Evolutionary conservation across 2,113 vertebrate species (phyloP).

Genomic region (Oreochromis tanganicae): DNA sequence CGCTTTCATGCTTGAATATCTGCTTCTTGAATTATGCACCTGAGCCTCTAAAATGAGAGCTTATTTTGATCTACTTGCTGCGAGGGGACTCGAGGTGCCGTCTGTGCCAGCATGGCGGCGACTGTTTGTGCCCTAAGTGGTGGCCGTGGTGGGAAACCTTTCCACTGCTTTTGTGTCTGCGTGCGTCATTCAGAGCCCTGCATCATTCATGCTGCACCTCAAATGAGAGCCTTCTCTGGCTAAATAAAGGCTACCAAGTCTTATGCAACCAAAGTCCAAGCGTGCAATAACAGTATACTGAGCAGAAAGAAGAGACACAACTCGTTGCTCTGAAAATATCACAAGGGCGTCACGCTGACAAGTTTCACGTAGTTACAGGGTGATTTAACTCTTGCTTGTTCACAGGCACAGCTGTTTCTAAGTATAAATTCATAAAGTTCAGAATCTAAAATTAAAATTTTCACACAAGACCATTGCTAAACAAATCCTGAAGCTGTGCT

Average conservation of each 20-base stretch:
- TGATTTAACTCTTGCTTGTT: neutral
- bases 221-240: conserved; percentile 69
- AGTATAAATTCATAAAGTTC: neutral
- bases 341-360: conserved; percentile 1
- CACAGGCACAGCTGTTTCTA: neutral
- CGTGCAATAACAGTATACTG: conserved; percentile 22
- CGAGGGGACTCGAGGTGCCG: neutral
- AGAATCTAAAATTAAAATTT: neutral
- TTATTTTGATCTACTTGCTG: neutral
- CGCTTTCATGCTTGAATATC: neutral
- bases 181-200: conserved; percentile 65
- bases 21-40: conserved; percentile 11
- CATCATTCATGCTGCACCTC: conserved; percentile 62
- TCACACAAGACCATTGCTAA: neutral
- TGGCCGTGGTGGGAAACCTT: conserved; percentile 42
- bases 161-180: conserved; percentile 53
- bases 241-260: conserved; percentile 53
- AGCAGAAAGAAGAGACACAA: conserved; percentile 16
- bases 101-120: conserved; percentile 39
- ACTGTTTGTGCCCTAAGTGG: conserved; percentile 36
- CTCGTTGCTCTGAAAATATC: conserved; percentile 32
- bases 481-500: neutral
- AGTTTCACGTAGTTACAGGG: neutral
- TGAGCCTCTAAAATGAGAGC: neutral
- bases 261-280: conserved; percentile 55